These are phyloP conservation scores for Caenorhabditis plicata DNA, from an alignment of 2,888 invertebrate genomes.

Conservation along the genomic window DNA sequence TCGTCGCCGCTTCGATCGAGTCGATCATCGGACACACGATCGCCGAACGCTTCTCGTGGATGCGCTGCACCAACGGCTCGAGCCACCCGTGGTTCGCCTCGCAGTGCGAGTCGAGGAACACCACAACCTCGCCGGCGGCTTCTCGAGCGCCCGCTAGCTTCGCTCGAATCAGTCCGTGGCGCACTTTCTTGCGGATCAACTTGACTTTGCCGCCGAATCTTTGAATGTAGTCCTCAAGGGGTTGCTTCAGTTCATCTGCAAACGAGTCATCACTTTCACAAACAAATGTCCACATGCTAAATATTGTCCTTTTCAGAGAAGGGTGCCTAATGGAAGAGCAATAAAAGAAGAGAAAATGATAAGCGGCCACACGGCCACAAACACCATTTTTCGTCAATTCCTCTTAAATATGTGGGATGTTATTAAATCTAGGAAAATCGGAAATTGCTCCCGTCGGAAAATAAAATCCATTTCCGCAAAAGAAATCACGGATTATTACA, in stretches of 20 bases:
- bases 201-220: slow-evolving; percentile 71
- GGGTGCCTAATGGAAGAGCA: background rate
- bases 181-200: slow-evolving; percentile 76
- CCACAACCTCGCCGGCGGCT: slow-evolving; percentile 77
- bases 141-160: slow-evolving; percentile 80
- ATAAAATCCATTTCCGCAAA: too few species aligned
- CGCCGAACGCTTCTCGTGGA: slow-evolving; percentile 78
- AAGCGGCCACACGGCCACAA: background rate
- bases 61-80: slow-evolving; percentile 83
- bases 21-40: slow-evolving; percentile 93
- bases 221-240: slow-evolving; percentile 78
- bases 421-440: too few species aligned
- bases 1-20: slow-evolving; percentile 80
- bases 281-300: background rate
- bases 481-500: too few species aligned
- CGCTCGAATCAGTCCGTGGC: slow-evolving; percentile 86
- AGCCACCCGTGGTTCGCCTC: slow-evolving; percentile 82
- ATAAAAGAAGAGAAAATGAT: background rate
- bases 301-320: background rate
- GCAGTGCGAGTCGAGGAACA: slow-evolving; percentile 90
- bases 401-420: too few species aligned
- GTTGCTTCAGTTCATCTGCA: slow-evolving; percentile 75
- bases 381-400: too few species aligned
- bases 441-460: too few species aligned
- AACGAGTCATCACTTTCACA: slow-evolving; percentile 18